Conservation (phyloP, 1,140 invertebrate genomes). For the Bombus confusus region DNA sequence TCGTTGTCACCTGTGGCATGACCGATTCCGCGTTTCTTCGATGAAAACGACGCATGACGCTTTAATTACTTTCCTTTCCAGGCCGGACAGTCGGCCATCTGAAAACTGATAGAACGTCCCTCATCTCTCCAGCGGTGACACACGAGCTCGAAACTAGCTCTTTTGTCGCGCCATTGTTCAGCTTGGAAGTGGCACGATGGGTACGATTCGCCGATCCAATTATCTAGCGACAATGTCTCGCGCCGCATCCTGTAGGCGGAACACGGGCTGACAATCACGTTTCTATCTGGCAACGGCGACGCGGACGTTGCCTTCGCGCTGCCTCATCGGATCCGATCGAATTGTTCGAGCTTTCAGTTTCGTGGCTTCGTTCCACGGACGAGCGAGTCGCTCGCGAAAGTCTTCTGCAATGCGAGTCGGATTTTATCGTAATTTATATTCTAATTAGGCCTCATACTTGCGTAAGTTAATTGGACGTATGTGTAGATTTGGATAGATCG, state of each 20-base stretch:
- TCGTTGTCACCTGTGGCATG: background rate
- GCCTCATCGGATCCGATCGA: conserved; percentile 25
- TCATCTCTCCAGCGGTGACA: conserved; percentile 38
- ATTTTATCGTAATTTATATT: background rate
- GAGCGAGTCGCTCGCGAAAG: background rate
- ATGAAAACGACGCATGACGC: background rate
- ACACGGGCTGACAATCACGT: conserved; percentile 50
- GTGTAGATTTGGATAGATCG: no score
- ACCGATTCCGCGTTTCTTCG: background rate
- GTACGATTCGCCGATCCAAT: conserved; percentile 53
- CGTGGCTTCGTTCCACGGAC: conserved; percentile 7
- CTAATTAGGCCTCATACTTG: background rate
- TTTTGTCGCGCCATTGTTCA: conserved; percentile 43
- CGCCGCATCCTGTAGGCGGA: conserved; percentile 41
- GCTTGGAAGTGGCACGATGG: conserved; percentile 42
- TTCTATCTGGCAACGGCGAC: conserved; percentile 41
- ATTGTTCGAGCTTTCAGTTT: conserved; percentile 33
- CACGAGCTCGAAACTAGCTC: conserved; percentile 39
- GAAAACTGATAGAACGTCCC: conserved; percentile 42
- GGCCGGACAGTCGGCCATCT: conserved; percentile 2
- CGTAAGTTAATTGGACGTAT: background rate
- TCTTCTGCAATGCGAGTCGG: no score
- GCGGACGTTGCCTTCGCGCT: conserved; percentile 38
- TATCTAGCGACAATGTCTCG: conserved; percentile 56
- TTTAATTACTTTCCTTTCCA: conserved; percentile 35